Conservation (phyloP, 2,797 vertebrate species). For the Kryptolebias ocellatus region DNA sequence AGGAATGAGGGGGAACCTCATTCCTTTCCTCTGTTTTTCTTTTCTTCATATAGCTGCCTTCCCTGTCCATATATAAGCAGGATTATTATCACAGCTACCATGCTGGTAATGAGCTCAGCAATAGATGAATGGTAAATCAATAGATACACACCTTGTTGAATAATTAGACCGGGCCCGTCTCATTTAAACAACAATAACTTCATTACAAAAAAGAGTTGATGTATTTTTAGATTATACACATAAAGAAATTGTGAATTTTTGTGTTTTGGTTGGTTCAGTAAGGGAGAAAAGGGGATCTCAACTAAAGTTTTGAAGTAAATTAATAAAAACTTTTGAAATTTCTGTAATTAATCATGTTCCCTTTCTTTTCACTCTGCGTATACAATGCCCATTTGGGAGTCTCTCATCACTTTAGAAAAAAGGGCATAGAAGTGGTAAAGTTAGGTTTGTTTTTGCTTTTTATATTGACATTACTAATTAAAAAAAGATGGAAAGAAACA, state of each 20-base stretch:
- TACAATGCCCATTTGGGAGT: neutral
- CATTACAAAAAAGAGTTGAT: slow-evolving; percentile 27
- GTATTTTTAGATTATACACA: slow-evolving; percentile 27
- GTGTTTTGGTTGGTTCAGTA: slow-evolving; percentile 4
- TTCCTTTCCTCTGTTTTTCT: slow-evolving; percentile 6
- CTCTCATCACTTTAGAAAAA: too few relatives aligned
- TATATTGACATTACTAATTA: too few relatives aligned
- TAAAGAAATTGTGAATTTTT: slow-evolving; percentile 35
- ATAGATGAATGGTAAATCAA: slow-evolving; percentile 75
- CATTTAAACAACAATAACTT: slow-evolving; percentile 65
- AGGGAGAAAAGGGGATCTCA: slow-evolving; percentile 22
- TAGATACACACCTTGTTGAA: slow-evolving; percentile 64
- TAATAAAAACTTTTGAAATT: slow-evolving; percentile 12
- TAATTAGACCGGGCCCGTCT: slow-evolving; percentile 53
- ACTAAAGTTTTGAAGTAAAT: slow-evolving; percentile 11
- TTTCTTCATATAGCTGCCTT: slow-evolving; percentile 17
- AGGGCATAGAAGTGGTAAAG: neutral
- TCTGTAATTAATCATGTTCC: slow-evolving; percentile 10
- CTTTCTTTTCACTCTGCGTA: neutral
- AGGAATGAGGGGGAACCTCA: neutral
- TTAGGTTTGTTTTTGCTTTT: neutral
- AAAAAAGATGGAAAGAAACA: too few relatives aligned
- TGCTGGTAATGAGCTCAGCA: slow-evolving; percentile 62
- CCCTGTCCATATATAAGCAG: slow-evolving; percentile 59
- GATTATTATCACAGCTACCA: slow-evolving; percentile 56